Base-by-base conservation (phyloP, 2,113 vertebrate species). In the Oophaga pumilio region DNA sequence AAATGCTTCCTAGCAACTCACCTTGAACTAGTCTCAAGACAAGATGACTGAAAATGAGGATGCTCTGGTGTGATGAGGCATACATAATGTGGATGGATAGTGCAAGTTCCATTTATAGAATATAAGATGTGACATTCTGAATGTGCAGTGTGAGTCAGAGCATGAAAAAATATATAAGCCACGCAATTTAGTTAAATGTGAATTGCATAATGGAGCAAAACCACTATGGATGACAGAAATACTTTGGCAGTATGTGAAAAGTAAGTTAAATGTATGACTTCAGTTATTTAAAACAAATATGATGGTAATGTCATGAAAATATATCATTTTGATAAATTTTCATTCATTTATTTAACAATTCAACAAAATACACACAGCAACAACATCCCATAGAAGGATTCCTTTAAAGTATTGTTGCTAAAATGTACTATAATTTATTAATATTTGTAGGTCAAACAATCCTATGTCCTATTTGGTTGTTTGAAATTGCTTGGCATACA, bases 41-140 rank as follows among this genome's bases (percentile, higher is more conserved):
- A 88, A 88, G 87, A 88, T 88, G 71, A 88, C 87, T 88, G 81
- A 83, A 88, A 88, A 83, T 88, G 71, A 77, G 64, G 73, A 88
- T 88, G 81, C 81, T 88, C 73, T 84, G 81, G 81, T 84, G 80
- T 88, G 87, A 88, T 88, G 87, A 88, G 81, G 87, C 87, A 84
- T 84, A 84, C 80, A 88, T 88, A 88, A 84, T 88, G 71, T 77
- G 87, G 87, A 88, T 88, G 73, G 81, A 88, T 88, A 76, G 87
- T 88, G 87, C 71, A 84, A 88, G 81, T 84, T 88, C 87, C 81
- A 88, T 88, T 88, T 88, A 88, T 88, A 88, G 87, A 56, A 88
- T 88, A 88, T 88, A 84, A 88, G 69, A 88, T 84, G 80, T 83
- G 87, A 78, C 81, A 88, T 88, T 84, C 71, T 84, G 69, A 87